phyloP scores from a whole-genome alignment of 2,888 invertebrate species.

The Notocelia uddmanniana region DNA sequence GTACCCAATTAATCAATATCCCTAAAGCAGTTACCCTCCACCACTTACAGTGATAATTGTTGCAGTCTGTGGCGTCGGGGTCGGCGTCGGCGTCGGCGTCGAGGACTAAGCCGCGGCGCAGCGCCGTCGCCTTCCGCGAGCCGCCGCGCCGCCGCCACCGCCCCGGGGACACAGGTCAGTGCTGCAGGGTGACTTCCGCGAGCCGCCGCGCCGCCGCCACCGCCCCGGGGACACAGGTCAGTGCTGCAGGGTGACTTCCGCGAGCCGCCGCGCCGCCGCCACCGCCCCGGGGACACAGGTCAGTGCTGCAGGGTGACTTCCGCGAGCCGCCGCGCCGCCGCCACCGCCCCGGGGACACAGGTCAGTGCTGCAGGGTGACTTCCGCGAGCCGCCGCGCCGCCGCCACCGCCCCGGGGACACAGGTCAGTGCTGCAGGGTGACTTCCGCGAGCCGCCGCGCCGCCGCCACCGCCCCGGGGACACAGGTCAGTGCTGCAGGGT shows the following conservation, averaged over 20 bases:
- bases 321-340: slow-evolving; percentile 69
- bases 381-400: no score
- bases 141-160: slow-evolving; percentile 65
- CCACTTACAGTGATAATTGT: no score
- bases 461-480: no score
- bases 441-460: no score
- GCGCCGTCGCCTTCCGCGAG: slow-evolving; percentile 73
- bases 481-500: no score
- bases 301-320: slow-evolving; percentile 53
- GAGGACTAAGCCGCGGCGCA: slow-evolving; percentile 55
- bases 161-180: slow-evolving; percentile 61
- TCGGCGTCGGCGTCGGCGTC: slow-evolving; percentile 58
- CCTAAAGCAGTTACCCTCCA: no score
- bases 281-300: slow-evolving; percentile 64
- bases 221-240: slow-evolving; percentile 62
- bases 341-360: slow-evolving; percentile 62
- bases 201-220: slow-evolving; percentile 66
- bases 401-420: no score
- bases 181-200: slow-evolving; percentile 59
- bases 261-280: slow-evolving; percentile 67
- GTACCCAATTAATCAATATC: no score
- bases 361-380: slow-evolving; percentile 47
- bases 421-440: no score
- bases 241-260: slow-evolving; percentile 56
- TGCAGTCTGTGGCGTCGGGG: slow-evolving; percentile 33